A percentile compares a stretch with the other conserved stretches of the same genome.
Evolutionary conservation across 2,113 vertebrate species (phyloP).

Genomic region (Sardina pilchardus): DNA sequence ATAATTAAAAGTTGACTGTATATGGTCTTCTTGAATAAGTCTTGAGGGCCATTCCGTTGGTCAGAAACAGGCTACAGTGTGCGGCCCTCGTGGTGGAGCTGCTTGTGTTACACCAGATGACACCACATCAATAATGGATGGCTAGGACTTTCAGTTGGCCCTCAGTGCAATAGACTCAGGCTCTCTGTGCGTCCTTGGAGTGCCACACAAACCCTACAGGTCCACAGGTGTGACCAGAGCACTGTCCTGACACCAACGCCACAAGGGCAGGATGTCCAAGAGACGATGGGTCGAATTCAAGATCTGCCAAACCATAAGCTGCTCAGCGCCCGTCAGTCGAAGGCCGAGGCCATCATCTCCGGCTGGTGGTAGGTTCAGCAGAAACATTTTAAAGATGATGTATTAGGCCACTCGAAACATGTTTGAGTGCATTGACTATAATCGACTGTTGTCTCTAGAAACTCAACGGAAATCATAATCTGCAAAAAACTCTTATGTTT

Average conservation of each 20-base stretch:
- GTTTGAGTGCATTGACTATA: background rate
- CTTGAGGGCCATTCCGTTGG: background rate
- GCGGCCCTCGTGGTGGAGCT: conserved; percentile 44
- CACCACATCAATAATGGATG: conserved; percentile 87
- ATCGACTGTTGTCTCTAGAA: background rate
- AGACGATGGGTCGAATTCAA: conserved; percentile 80
- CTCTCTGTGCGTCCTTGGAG: conserved; percentile 1
- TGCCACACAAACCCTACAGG: conserved; percentile 21
- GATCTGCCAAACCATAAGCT: conserved; percentile 84
- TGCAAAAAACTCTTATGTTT: too few species aligned
- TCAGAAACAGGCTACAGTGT: background rate
- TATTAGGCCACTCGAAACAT: background rate
- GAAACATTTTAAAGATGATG: background rate
- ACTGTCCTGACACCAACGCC: background rate
- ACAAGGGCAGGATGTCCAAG: conserved; percentile 75
- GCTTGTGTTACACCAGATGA: conserved; percentile 76
- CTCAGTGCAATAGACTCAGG: background rate
- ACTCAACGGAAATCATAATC: background rate
- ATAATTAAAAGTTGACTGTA: background rate
- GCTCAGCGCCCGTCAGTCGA: conserved; percentile 70
- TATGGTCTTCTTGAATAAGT: background rate
- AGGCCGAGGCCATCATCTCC: conserved; percentile 67
- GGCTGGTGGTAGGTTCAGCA: conserved; percentile 65
- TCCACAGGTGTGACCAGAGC: conserved; percentile 38
- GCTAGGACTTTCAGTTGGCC: conserved; percentile 66